Evolutionary conservation across 2,888 invertebrate species (phyloP).

Genomic region (Sepioteuthis lessoniana): DNA sequence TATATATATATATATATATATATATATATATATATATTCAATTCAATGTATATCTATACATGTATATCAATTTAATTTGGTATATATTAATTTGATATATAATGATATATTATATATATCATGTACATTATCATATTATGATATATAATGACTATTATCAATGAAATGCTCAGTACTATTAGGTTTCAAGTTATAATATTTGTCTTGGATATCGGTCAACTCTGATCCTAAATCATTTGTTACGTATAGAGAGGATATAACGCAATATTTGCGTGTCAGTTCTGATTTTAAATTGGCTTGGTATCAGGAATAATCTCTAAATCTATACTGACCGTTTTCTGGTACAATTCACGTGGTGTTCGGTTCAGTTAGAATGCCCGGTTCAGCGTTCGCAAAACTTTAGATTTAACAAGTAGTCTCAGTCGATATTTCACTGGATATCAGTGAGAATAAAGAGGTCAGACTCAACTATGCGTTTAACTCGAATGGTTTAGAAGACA

Average conservation of each 20-base stretch:
- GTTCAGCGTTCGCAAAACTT: neutral
- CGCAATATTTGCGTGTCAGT: neutral
- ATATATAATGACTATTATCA: no score
- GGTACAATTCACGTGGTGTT: neutral
- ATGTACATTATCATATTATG: no score
- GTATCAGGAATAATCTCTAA: neutral
- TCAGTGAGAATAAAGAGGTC: neutral
- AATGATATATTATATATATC: no score
- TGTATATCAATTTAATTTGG: no score
- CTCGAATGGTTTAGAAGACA: neutral
- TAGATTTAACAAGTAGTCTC: neutral
- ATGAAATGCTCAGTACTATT: no score
- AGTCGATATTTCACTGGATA: neutral
- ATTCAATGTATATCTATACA: no score
- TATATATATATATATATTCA: no score
- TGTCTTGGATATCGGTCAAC: neutral
- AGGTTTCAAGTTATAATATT: no score
- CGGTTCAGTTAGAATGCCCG: neutral
- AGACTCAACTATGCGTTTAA: neutral
- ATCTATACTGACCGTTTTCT: neutral
- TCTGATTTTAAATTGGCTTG: neutral
- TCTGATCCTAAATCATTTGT: neutral
- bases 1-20: no score
- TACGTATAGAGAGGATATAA: neutral
- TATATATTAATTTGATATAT: no score